These are phyloP conservation scores for Myiagra hebetior DNA, from an alignment of 2,113 vertebrate species.

Conservation along the genomic window DNA sequence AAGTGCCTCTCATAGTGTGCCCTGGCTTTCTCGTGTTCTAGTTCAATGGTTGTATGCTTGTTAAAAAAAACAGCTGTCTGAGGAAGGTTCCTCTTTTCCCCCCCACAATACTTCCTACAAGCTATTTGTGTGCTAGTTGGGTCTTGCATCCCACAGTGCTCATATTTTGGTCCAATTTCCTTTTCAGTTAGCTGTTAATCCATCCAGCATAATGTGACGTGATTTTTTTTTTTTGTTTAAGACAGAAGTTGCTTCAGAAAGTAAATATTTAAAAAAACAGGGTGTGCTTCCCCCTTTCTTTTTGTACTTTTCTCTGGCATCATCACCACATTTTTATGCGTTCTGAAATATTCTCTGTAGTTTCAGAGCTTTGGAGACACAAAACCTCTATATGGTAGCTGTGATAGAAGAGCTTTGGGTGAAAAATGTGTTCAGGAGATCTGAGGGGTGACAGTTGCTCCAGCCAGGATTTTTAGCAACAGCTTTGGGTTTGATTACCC, in stretches of 20 bases:
- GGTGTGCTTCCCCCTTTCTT: background rate
- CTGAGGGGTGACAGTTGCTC: background rate
- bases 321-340: background rate
- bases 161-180: background rate
- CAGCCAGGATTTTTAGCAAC: background rate
- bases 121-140: background rate
- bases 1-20: slow-evolving; percentile 25
- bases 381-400: background rate
- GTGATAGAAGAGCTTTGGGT: background rate
- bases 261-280: background rate
- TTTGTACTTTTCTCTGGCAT: background rate
- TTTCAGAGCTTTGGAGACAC: background rate
- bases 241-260: background rate
- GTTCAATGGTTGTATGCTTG: background rate
- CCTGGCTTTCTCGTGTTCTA: background rate
- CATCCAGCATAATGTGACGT: background rate
- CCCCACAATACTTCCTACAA: background rate
- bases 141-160: background rate
- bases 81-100: background rate
- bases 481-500: background rate
- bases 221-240: background rate
- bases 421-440: background rate
- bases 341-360: background rate
- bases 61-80: background rate
- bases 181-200: background rate